Base-by-base conservation (phyloP, 2,113 vertebrate genomes). In the Uropsilus gracilis region DNA sequence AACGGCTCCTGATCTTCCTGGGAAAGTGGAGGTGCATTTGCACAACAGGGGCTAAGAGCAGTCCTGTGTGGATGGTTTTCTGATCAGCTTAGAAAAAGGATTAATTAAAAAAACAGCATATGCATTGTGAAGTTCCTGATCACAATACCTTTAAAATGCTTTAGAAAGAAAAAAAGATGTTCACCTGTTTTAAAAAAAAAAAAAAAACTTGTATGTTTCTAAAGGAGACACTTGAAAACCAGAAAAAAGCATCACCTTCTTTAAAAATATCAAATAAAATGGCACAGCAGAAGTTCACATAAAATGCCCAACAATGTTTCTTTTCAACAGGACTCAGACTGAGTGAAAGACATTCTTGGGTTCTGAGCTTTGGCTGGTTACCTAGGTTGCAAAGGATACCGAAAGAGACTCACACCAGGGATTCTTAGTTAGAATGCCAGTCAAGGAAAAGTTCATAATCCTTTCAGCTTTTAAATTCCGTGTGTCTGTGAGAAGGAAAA, bases 321-420 rank as follows among this genome's bases (percentile, higher is more conserved):
- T 95, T 78, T 97, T 95, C 93, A 97, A 93, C 0, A 61, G 80
- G 85, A 96, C 59, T 89, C 82, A 95, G 73, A 90, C 75, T 63
- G 66, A 13, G 32, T 69, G 81, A 96, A 97, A 97, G 96, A 81
- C 44, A 76, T 78, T 96, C 96, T 97, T 96, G 61, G 86, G 71
- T 96, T 97, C 95, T 76, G 72, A 96, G 5, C 3, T 91, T 97
- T 94, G 92, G 32, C 85, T 97, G 93, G 91, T 96, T 98, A 92
- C 90, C 86, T 93, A 37, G 64, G 91, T 88, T 93, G 94, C 94
- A 96, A 96, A 95, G 89, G 97, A 97, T 61, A 85, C 93, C 20
- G 83, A 94, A 91, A 88, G 96, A 73, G 86, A 88, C 93, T 94
- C 93, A 96, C 83, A 82, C 85, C 81, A 95, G 95, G 95, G 94